A percentile compares a stretch with the other conserved stretches of the same genome.
These are phyloP conservation scores for Podotricha telesiphe DNA, from an alignment of 2,888 invertebrate species.

Conservation along the genomic window DNA sequence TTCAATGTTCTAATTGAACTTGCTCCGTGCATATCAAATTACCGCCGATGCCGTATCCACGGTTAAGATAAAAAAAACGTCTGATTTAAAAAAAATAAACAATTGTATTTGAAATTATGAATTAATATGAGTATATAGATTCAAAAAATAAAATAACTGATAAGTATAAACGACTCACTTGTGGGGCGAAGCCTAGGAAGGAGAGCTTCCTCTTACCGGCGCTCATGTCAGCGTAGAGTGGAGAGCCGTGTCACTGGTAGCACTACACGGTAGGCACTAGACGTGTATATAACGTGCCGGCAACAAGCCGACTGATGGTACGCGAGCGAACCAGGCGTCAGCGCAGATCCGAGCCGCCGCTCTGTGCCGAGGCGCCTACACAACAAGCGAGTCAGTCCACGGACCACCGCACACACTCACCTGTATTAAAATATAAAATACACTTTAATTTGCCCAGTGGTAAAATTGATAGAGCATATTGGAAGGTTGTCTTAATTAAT, in stretches of 20 bases:
- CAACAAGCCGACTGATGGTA: slow-evolving; percentile 49
- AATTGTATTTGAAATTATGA: background rate
- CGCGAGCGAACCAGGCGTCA: slow-evolving; percentile 32
- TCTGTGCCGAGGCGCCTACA: slow-evolving; percentile 28
- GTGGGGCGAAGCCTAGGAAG: slow-evolving; percentile 87
- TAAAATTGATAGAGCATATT: too few species aligned
- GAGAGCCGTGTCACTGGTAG: slow-evolving; percentile 38
- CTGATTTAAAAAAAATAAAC: background rate
- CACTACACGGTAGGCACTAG: slow-evolving; percentile 9
- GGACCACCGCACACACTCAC: slow-evolving; percentile 28
- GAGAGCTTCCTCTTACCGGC: slow-evolving; percentile 88
- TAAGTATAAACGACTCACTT: slow-evolving; percentile 67
- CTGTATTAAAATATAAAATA: slow-evolving; percentile 24
- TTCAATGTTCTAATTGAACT: background rate
- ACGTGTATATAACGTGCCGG: slow-evolving; percentile 48
- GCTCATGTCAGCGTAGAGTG: slow-evolving; percentile 58
- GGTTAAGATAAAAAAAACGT: background rate
- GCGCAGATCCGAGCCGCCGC: slow-evolving; percentile 38
- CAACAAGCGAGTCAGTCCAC: slow-evolving; percentile 7
- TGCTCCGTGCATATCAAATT: slow-evolving; percentile 1
- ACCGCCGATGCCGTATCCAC: background rate
- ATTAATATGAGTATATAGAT: background rate
- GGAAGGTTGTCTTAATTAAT: too few species aligned
- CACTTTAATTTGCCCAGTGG: background rate
- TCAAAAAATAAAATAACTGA: too few species aligned